Percentiles rank a stretch among this genome's conserved stretches.
Conservation (phyloP, 1,140 invertebrate genomes). For the Cyrtorhinus lividipennis region DNA sequence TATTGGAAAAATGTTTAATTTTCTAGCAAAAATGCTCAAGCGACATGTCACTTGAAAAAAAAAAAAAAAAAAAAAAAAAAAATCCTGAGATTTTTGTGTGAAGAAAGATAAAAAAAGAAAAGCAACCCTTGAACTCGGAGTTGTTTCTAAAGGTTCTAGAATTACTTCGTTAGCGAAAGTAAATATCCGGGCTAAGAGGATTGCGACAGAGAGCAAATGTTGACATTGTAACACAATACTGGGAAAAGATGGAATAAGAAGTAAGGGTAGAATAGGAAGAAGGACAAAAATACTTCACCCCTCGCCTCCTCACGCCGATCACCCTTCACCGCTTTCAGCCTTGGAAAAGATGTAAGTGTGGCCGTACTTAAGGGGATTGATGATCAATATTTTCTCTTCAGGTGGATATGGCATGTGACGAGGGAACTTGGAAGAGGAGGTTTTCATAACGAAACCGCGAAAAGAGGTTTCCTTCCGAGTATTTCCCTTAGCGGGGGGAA, state of each 20-base stretch:
- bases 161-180: slow-evolving; percentile 5
- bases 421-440: too few relatives aligned
- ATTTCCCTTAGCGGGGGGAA: neutral
- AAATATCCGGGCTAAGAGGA: slow-evolving; percentile 9
- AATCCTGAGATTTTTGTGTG: too few relatives aligned
- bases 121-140: too few relatives aligned
- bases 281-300: too few relatives aligned
- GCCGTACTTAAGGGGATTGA: neutral
- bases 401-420: neutral
- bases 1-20: too few relatives aligned
- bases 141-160: slow-evolving; percentile 2
- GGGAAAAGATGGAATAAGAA: neutral
- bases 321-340: too few relatives aligned
- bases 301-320: too few relatives aligned
- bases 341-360: too few relatives aligned
- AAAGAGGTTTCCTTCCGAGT: neutral
- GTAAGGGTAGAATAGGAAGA: neutral
- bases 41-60: too few relatives aligned
- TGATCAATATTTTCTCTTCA: slow-evolving; percentile 8
- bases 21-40: too few relatives aligned
- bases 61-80: too few relatives aligned
- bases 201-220: slow-evolving; percentile 1
- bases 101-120: too few relatives aligned
- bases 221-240: slow-evolving; percentile 3
- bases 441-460: neutral